phyloP scores from a whole-genome alignment of 2,797 vertebrate species.

The Arrhamphus sclerolepis region DNA sequence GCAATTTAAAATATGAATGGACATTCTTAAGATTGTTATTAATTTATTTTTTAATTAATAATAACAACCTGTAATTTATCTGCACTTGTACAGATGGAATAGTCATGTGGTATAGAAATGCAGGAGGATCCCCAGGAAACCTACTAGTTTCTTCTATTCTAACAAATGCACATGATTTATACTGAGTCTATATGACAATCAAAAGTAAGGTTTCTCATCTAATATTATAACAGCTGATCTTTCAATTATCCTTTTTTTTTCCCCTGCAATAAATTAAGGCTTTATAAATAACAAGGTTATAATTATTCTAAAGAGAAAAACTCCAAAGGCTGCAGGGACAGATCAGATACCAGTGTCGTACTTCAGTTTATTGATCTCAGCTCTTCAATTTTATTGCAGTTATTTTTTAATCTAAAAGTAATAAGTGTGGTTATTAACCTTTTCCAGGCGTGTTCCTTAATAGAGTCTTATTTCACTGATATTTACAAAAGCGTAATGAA shows the following conservation, averaged over 20 bases:
- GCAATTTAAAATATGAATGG: too few relatives aligned
- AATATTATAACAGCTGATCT: constrained; percentile 7
- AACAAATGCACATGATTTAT: neutral
- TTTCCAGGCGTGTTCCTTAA: constrained; percentile 65
- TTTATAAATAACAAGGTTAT: constrained; percentile 21
- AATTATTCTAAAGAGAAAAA: constrained; percentile 18
- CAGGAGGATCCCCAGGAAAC: too few relatives aligned
- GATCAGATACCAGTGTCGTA: constrained; percentile 48
- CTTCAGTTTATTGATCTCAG: constrained; percentile 68
- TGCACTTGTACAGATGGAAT: too few relatives aligned
- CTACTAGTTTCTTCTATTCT: too few relatives aligned
- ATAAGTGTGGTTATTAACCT: constrained; percentile 77
- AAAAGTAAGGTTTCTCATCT: constrained; percentile 24
- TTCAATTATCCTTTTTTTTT: constrained; percentile 44
- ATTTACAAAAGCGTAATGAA: constrained; percentile 62
- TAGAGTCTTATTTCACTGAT: constrained; percentile 62
- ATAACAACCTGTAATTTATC: too few relatives aligned
- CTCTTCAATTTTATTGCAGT: constrained; percentile 69
- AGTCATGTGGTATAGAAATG: too few relatives aligned
- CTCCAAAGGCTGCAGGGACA: constrained; percentile 36
- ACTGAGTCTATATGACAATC: neutral
- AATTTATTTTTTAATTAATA: too few relatives aligned
- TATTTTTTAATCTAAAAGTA: constrained; percentile 76
- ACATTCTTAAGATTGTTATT: too few relatives aligned
- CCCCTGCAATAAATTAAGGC: constrained; percentile 13